Percentiles rank a stretch among this genome's conserved stretches.
phyloP scores from a whole-genome alignment of 1,140 invertebrate genomes.

The Wasmannia auropunctata region DNA sequence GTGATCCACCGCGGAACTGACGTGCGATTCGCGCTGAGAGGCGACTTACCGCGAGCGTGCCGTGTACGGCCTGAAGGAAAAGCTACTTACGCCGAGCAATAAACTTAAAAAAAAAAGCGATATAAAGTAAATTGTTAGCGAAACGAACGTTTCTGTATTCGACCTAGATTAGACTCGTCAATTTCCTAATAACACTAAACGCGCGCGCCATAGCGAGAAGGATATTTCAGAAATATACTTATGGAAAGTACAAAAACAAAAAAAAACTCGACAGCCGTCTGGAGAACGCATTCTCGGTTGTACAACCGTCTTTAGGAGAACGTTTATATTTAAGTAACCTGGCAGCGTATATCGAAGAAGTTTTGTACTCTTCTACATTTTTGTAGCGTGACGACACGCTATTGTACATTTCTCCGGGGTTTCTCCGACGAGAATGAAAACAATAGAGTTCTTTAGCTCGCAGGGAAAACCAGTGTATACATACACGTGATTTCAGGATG shows the following conservation, averaged over 20 bases:
- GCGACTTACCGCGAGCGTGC: neutral
- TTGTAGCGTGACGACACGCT: slow-evolving; percentile 54
- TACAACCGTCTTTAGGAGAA: neutral
- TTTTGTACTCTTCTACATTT: slow-evolving; percentile 70
- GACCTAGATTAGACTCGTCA: slow-evolving; percentile 46
- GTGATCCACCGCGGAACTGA: neutral
- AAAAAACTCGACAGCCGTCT: slow-evolving; percentile 63
- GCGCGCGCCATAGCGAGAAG: neutral
- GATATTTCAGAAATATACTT: slow-evolving; percentile 65
- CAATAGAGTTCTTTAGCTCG: neutral
- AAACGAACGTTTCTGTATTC: slow-evolving; percentile 44
- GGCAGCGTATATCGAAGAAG: slow-evolving; percentile 29
- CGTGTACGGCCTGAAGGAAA: slow-evolving; percentile 40
- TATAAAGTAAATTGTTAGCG: slow-evolving; percentile 2
- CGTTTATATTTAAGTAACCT: slow-evolving; percentile 25
- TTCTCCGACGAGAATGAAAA: neutral
- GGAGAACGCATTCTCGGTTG: slow-evolving; percentile 49
- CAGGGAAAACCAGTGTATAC: slow-evolving; percentile 11
- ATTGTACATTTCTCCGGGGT: slow-evolving; percentile 7
- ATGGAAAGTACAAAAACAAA: slow-evolving; percentile 75
- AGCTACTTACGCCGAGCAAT: slow-evolving; percentile 62
- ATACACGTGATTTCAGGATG: neutral
- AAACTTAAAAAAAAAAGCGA: slow-evolving; percentile 57
- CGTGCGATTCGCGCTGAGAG: neutral
- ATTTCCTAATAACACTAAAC: slow-evolving; percentile 24